These are phyloP conservation scores for Drosophila monieri DNA, from an alignment of 2,888 invertebrate genomes.

Conservation along the genomic window DNA sequence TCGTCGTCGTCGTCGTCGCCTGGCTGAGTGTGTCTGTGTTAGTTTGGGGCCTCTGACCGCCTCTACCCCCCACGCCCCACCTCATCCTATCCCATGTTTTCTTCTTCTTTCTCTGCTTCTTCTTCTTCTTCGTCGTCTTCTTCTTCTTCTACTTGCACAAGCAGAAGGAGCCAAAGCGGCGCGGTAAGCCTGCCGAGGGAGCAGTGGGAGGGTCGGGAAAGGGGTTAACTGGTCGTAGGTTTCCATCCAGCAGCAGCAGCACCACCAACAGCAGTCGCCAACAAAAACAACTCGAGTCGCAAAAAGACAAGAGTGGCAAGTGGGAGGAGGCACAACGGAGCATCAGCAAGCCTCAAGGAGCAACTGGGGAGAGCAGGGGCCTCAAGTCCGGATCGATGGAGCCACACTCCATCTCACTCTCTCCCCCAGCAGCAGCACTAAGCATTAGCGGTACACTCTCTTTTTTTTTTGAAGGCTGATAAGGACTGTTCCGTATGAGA, in stretches of 20 bases:
- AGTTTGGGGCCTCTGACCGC: constrained; percentile 53
- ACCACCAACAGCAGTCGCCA: constrained; percentile 20
- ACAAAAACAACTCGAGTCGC: constrained; percentile 59
- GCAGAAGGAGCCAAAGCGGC: constrained; percentile 28
- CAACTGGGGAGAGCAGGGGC: constrained; percentile 1
- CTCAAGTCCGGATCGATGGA: constrained; percentile 31
- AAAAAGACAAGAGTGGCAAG: constrained; percentile 60
- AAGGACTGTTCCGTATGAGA: not conserved
- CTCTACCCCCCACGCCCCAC: constrained; percentile 16
- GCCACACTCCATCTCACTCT: constrained; percentile 8
- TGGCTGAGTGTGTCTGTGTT: constrained; percentile 53
- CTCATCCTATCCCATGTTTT: not conserved
- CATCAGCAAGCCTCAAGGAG: constrained; percentile 15
- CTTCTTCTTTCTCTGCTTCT: constrained; percentile 14
- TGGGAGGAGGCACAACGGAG: constrained; percentile 42
- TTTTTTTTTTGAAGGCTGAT: not conserved
- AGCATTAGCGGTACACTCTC: constrained; percentile 19
- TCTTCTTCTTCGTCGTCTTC: constrained; percentile 18
- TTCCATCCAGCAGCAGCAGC: constrained; percentile 47
- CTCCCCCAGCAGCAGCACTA: not conserved
- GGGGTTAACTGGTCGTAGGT: constrained; percentile 72
- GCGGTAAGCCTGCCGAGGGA: constrained; percentile 48
- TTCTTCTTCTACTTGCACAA: constrained; percentile 19
- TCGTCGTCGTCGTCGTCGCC: constrained; percentile 40
- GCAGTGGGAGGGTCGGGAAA: constrained; percentile 42